phyloP scores from a whole-genome alignment of 2,888 invertebrate genomes.

The Papilio protenor region DNA sequence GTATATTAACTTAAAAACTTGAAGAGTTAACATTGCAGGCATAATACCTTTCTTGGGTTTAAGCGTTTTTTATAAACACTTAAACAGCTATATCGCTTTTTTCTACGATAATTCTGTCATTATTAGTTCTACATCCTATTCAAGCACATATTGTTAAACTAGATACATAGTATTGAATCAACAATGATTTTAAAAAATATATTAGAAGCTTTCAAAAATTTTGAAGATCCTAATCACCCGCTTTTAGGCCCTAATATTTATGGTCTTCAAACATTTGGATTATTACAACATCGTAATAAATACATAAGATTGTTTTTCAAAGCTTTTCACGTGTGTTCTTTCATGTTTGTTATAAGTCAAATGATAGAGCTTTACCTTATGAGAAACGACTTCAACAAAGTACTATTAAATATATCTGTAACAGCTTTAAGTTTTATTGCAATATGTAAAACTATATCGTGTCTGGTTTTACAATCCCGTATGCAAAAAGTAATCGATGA shows the following conservation, averaged over 20 bases:
- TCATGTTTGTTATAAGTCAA: slow-evolving; percentile 58
- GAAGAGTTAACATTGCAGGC: background rate
- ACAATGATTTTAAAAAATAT: slow-evolving; percentile 56
- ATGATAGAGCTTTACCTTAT: slow-evolving; percentile 59
- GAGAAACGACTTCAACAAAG: slow-evolving; percentile 58
- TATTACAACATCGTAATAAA: slow-evolving; percentile 59
- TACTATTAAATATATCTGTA: slow-evolving; percentile 62
- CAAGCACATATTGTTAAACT: background rate
- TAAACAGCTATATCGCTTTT: background rate
- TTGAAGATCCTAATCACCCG: slow-evolving; percentile 65
- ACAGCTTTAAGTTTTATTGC: slow-evolving; percentile 57
- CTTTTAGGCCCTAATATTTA: slow-evolving; percentile 68
- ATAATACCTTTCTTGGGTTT: background rate
- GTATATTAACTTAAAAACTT: background rate
- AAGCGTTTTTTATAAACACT: background rate
- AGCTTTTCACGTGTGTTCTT: slow-evolving; percentile 52
- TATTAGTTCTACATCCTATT: background rate
- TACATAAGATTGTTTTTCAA: slow-evolving; percentile 54
- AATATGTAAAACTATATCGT: slow-evolving; percentile 56
- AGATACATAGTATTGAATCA: background rate
- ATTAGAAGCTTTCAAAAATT: slow-evolving; percentile 51
- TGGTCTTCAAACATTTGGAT: slow-evolving; percentile 62
- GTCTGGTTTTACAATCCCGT: slow-evolving; percentile 50
- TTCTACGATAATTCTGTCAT: background rate
- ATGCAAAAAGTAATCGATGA: slow-evolving; percentile 53